Conservation (phyloP, 2,888 invertebrate genomes). For the Meiosimyza platycephala region DNA sequence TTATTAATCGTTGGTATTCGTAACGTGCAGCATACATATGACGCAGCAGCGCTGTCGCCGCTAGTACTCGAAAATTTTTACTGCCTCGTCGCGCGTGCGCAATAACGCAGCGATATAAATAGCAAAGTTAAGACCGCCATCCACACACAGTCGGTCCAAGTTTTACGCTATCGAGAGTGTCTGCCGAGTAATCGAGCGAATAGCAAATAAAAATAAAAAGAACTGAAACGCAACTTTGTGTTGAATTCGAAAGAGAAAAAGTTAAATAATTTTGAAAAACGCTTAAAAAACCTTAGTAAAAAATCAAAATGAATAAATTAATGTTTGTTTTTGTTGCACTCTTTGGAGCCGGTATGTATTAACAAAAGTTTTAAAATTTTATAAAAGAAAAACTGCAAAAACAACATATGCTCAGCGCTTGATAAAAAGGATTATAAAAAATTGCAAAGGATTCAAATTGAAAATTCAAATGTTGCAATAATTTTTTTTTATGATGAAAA, state of each 20-base stretch:
- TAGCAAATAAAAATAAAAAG: conserved; percentile 14
- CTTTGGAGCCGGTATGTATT: conserved; percentile 76
- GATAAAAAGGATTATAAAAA: conserved; percentile 13
- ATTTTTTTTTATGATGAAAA: background rate
- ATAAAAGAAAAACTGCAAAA: conserved; percentile 36
- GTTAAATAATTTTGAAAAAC: conserved; percentile 38
- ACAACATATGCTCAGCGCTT: conserved; percentile 29
- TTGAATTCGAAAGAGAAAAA: conserved; percentile 42
- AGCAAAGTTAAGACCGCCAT: conserved; percentile 67
- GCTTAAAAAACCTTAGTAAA: conserved; percentile 34
- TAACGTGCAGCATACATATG: conserved; percentile 26
- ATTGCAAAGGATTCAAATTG: background rate
- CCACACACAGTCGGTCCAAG: conserved; percentile 68
- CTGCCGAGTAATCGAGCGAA: conserved; percentile 44
- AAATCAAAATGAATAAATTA: conserved; percentile 66
- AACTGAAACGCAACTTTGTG: conserved; percentile 38
- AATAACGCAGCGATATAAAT: conserved; percentile 67
- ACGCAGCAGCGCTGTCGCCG: conserved; percentile 34
- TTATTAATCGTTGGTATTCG: conserved; percentile 23
- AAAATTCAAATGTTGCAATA: conserved; percentile 1
- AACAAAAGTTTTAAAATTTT: conserved; percentile 40
- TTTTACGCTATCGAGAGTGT: conserved; percentile 60
- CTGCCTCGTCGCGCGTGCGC: conserved; percentile 60
- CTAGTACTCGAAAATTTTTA: conserved; percentile 46
- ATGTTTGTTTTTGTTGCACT: conserved; percentile 73